These are phyloP conservation scores for Tribolium madens DNA, from an alignment of 1,140 invertebrate species.

Conservation along the genomic window DNA sequence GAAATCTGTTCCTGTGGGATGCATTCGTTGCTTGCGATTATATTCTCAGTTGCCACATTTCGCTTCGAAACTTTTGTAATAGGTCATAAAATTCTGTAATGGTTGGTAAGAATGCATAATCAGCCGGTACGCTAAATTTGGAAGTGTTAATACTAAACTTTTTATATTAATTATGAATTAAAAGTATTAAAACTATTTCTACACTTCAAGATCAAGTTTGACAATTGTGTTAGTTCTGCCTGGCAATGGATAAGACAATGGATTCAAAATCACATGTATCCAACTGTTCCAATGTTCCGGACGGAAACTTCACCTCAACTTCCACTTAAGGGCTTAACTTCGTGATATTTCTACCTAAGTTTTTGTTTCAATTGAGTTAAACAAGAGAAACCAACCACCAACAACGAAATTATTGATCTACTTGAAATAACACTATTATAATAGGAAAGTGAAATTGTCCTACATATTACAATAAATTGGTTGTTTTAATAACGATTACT, in stretches of 20 bases:
- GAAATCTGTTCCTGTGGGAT: neutral
- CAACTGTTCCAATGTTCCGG: neutral
- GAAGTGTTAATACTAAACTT: too few species aligned
- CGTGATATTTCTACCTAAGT: neutral
- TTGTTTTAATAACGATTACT: neutral
- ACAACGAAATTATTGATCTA: neutral
- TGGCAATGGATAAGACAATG: too few species aligned
- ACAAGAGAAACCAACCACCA: neutral
- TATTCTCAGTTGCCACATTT: conserved; percentile 21
- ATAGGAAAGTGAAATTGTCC: neutral
- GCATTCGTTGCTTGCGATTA: conserved; percentile 9
- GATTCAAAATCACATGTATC: neutral
- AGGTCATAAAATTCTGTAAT: conserved; percentile 1
- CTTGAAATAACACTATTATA: neutral
- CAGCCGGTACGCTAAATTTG: neutral
- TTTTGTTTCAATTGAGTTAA: neutral
- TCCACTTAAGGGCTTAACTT: neutral
- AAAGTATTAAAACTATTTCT: too few species aligned
- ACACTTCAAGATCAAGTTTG: too few species aligned
- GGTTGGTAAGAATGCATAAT: neutral
- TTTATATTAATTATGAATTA: too few species aligned
- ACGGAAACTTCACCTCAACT: neutral
- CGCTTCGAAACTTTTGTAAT: neutral
- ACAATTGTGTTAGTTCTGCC: too few species aligned
- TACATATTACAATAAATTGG: neutral